phyloP scores from a whole-genome alignment of 2,797 vertebrate genomes.

The Notamacropus eugenii region DNA sequence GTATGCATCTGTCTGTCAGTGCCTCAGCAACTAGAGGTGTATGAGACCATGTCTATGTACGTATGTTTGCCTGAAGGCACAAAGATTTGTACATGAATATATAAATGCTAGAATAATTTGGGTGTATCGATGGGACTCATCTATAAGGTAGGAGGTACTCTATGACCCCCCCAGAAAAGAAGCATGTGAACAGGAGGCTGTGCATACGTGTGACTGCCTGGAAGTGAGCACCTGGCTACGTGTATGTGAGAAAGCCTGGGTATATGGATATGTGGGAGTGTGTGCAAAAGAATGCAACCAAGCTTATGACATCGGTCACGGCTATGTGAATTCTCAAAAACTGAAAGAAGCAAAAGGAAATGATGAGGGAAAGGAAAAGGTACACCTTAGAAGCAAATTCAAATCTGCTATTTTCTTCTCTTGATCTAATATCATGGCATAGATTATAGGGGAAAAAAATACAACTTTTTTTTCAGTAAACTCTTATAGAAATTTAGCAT shows the following conservation, averaged over 20 bases:
- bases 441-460: background rate
- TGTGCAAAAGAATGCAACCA: background rate
- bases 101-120: background rate
- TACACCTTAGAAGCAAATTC: constrained; percentile 65
- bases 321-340: constrained; percentile 44
- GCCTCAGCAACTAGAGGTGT: background rate
- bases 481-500: background rate
- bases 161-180: background rate
- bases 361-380: constrained; percentile 34
- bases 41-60: background rate
- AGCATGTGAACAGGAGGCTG: background rate
- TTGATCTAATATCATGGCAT: constrained; percentile 42
- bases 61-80: background rate
- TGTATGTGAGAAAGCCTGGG: background rate
- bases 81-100: background rate
- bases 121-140: background rate
- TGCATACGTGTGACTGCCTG: background rate
- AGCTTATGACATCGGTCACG: background rate
- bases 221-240: background rate
- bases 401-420: constrained; percentile 69
- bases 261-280: background rate
- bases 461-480: background rate
- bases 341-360: background rate
- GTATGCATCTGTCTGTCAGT: background rate
- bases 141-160: background rate